These are phyloP conservation scores for Leucoptera coffeella DNA, from an alignment of 2,888 invertebrate species.

Conservation along the genomic window DNA sequence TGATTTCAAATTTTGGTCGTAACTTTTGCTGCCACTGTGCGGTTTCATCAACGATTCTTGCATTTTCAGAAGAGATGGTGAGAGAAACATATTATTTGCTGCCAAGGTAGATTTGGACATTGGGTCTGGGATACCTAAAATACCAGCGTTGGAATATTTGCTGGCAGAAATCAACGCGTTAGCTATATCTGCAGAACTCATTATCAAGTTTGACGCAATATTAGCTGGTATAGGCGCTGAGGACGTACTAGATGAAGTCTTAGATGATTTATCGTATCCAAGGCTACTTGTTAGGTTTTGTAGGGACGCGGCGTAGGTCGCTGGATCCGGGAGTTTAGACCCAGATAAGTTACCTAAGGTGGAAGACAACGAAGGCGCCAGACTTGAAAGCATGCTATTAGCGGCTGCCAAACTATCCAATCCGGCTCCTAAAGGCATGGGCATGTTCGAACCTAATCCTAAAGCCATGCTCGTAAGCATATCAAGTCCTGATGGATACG, in stretches of 20 bases:
- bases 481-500: slow-evolving; percentile 39
- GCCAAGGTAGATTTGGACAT: slow-evolving; percentile 69
- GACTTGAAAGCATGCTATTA: slow-evolving; percentile 38
- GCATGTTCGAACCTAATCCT: slow-evolving; percentile 36
- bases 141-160: slow-evolving; percentile 56
- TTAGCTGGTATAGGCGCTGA: slow-evolving; percentile 43
- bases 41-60: slow-evolving; percentile 59
- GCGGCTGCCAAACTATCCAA: slow-evolving; percentile 45
- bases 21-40: slow-evolving; percentile 33
- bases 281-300: slow-evolving; percentile 35
- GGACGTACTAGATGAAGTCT: slow-evolving; percentile 43
- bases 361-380: slow-evolving; percentile 31
- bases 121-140: slow-evolving; percentile 67
- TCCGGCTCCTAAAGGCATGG: slow-evolving; percentile 31
- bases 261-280: slow-evolving; percentile 34
- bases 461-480: slow-evolving; percentile 49
- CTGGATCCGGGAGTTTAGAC: slow-evolving; percentile 36
- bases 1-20: slow-evolving; percentile 34
- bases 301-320: slow-evolving; percentile 38
- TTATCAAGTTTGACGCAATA: slow-evolving; percentile 56
- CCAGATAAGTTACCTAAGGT: slow-evolving; percentile 33
- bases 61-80: slow-evolving; percentile 67
- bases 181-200: slow-evolving; percentile 59
- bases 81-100: slow-evolving; percentile 73
- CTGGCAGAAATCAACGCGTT: slow-evolving; percentile 62